Evolutionary conservation across 1,140 invertebrate genomes (phyloP).

Genomic region (Pemphigus obesinymphae): DNA sequence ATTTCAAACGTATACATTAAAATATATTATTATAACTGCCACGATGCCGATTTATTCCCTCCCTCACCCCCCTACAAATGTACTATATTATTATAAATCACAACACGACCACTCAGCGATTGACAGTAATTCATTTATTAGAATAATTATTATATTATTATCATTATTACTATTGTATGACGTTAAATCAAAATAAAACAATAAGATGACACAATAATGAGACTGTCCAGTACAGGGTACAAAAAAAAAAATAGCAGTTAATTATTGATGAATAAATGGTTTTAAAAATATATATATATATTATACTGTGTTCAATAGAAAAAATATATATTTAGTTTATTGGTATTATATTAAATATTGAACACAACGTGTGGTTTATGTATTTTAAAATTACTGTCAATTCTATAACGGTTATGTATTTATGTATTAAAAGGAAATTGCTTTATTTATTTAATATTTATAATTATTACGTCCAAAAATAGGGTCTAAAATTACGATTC

Average conservation of each 20-base stretch:
- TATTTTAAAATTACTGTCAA: slow-evolving; percentile 1
- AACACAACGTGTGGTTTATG: not conserved
- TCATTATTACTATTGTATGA: not conserved
- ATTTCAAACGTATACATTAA: not conserved
- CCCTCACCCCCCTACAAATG: too few species aligned
- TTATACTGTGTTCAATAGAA: not conserved
- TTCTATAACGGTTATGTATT: not conserved
- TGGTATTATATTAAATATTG: too few species aligned
- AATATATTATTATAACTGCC: too few species aligned
- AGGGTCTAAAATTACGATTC: too few species aligned
- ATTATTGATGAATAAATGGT: not conserved
- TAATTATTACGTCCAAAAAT: not conserved
- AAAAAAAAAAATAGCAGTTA: slow-evolving; percentile 11
- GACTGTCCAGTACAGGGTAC: slow-evolving; percentile 24
- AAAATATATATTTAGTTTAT: not conserved
- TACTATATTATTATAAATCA: too few species aligned
- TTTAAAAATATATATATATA: not conserved
- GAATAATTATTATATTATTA: not conserved
- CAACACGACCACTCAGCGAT: not conserved
- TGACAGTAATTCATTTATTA: not conserved
- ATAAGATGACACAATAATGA: not conserved
- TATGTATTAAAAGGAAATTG: not conserved
- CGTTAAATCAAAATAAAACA: not conserved
- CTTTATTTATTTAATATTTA: not conserved
- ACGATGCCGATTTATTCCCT: too few species aligned